Evolutionary conservation across 2,888 invertebrate genomes (phyloP), one percentile per base, ranked within the genome.

Genomic region (Phragmatobia fuliginosa): DNA sequence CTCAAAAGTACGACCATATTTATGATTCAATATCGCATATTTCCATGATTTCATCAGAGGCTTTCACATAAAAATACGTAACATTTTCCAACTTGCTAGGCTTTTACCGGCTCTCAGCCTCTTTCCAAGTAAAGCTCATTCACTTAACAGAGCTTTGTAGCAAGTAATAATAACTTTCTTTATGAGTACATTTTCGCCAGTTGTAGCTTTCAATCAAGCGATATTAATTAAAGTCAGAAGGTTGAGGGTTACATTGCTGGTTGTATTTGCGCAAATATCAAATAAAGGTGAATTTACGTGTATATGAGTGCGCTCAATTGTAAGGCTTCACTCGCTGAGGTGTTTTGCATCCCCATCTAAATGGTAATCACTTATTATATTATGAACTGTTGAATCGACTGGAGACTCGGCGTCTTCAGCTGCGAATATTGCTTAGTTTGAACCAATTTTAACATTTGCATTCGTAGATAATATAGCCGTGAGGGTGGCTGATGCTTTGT

Each of bases 261-360:
- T 59, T 38, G 52, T 70, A 59, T 67, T 66, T 65, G 62, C 49
- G 25, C 67, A 72, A 76, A 73, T 70, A 72, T 74, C 72, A 79
- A 81, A 81, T 79, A 77, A 81, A 79, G 74, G 69, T 73, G 73
- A 80, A 86, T 87, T 86, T 83, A 83, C 87, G 85, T 87, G 71
- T 83, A 84, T 82, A 84, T 83, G 82, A 76, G 73, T 73, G 71
- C 72, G 76, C 78, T 58, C 59, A 60, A 59, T 16, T 67, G 77
- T 77, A 77, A 81, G 75, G 75, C 75, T 74, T 77, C 72, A 67
- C 72, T 75, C 68, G 62, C 59, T 68, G 71, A 77, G 76, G 70
- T 77, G 80, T 78, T 80, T 79, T 74, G 77, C 68, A 70, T 70
- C 73, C 64, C 79, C 81, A 81, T 87, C 81, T 85, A 81, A 84